These are phyloP conservation scores for Bombyx mandarina DNA, from an alignment of 1,140 invertebrate genomes.

Conservation along the genomic window DNA sequence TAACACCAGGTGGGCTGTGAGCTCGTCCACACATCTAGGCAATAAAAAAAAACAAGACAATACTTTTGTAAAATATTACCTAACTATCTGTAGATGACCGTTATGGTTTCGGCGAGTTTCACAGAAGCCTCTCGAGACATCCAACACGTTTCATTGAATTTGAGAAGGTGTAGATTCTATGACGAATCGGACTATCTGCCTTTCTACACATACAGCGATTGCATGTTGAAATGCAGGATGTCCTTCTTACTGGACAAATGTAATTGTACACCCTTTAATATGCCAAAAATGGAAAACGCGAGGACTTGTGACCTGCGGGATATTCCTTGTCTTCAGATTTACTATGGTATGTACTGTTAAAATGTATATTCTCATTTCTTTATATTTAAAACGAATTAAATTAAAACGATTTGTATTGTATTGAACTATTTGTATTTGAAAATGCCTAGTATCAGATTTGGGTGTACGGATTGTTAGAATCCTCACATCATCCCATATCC, in stretches of 20 bases:
- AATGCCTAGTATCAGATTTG: no score
- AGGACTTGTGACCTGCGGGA: slow-evolving; percentile 62
- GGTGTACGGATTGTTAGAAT: no score
- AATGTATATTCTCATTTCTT: neutral
- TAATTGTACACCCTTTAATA: slow-evolving; percentile 70
- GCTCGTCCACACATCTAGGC: no score
- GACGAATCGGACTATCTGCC: slow-evolving; percentile 53
- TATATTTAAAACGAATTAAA: neutral
- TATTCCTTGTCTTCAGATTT: slow-evolving; percentile 43
- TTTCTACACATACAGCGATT: slow-evolving; percentile 66
- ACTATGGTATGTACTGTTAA: slow-evolving; percentile 33
- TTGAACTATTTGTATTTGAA: no score
- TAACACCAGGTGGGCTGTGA: no score
- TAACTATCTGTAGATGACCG: slow-evolving; percentile 46
- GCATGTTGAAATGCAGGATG: slow-evolving; percentile 70
- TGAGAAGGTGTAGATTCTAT: slow-evolving; percentile 60
- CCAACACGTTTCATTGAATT: slow-evolving; percentile 41
- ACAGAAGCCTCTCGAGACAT: slow-evolving; percentile 59
- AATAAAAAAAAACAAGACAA: no score
- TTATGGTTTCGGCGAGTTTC: slow-evolving; percentile 47
- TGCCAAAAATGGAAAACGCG: slow-evolving; percentile 54
- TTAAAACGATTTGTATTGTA: no score
- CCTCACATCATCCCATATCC: no score
- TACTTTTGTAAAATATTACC: neutral
- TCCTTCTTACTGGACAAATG: slow-evolving; percentile 66